These are phyloP conservation scores for Pardalotus punctatus DNA, from an alignment of 2,113 vertebrate species.

Conservation along the genomic window DNA sequence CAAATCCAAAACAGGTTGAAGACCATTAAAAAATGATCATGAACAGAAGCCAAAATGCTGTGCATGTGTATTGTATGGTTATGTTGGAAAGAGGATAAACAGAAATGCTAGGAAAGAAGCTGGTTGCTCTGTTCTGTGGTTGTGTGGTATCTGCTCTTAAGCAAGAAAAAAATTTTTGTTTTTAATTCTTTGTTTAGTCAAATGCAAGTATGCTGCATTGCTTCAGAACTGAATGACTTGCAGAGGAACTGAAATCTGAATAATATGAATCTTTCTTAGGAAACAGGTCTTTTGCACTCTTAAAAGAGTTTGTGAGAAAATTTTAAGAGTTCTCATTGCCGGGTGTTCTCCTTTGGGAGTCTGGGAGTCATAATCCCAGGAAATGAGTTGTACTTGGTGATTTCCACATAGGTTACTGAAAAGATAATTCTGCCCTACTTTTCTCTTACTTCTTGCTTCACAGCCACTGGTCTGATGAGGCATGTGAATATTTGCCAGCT, in stretches of 20 bases:
- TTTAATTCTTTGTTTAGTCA: background rate
- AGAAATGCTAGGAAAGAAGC: background rate
- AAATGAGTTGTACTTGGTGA: background rate
- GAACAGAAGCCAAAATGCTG: background rate
- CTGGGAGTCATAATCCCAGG: background rate
- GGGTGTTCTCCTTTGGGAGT: background rate
- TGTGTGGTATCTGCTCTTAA: background rate
- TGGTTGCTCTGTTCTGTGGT: background rate
- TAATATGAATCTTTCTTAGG: background rate
- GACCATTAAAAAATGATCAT: background rate
- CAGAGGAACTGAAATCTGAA: background rate
- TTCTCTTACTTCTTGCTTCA: background rate
- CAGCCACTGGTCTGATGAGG: background rate
- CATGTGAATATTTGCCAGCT: conserved; percentile 2
- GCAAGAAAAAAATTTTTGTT: background rate
- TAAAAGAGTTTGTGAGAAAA: background rate
- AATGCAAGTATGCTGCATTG: background rate
- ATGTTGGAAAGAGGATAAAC: background rate
- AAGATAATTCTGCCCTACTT: background rate
- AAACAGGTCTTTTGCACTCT: background rate
- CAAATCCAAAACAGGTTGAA: background rate
- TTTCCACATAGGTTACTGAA: conserved; percentile 39
- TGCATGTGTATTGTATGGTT: background rate
- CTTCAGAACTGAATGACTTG: background rate
- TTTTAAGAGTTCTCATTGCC: background rate